Evolutionary conservation across 1,140 invertebrate genomes (phyloP).

Genomic region (Argopecten irradians): DNA sequence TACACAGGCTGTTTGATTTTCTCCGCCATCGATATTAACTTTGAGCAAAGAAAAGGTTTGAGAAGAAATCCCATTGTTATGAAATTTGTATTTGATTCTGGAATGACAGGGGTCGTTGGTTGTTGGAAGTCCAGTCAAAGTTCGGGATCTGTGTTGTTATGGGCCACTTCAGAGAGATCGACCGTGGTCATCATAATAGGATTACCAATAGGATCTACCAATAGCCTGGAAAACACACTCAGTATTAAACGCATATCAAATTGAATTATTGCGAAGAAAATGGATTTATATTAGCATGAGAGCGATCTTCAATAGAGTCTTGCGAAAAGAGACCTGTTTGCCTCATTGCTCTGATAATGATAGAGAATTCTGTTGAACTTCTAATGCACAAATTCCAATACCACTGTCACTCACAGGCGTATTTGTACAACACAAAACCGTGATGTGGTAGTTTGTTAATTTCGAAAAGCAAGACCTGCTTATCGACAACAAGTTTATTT

Average conservation of each 20-base stretch:
- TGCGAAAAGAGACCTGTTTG: not conserved
- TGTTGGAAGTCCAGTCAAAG: not conserved
- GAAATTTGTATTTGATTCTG: constrained; percentile 23
- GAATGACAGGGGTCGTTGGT: not conserved
- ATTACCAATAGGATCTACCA: not conserved
- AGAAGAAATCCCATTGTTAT: not conserved
- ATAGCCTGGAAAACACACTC: not conserved
- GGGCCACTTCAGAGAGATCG: not conserved
- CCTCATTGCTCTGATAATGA: not conserved
- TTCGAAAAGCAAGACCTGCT: not conserved
- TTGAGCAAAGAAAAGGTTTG: constrained; percentile 8
- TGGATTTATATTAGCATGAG: not conserved
- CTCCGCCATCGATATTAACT: constrained; percentile 15
- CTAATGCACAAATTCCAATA: constrained; percentile 11
- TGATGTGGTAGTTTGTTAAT: not conserved
- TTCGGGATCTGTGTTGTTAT: not conserved
- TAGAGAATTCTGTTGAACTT: not conserved
- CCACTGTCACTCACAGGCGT: not conserved
- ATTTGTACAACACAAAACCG: not conserved
- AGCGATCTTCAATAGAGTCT: constrained; percentile 6
- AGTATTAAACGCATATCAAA: not conserved
- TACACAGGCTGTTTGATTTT: constrained; percentile 1
- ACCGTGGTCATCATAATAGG: not conserved
- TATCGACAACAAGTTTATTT: not conserved
- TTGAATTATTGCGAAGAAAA: constrained; percentile 12